Percentiles rank a stretch among this genome's conserved stretches.
Evolutionary conservation across 2,888 invertebrate genomes (phyloP).

Genomic region (Aspidapion aeneum): DNA sequence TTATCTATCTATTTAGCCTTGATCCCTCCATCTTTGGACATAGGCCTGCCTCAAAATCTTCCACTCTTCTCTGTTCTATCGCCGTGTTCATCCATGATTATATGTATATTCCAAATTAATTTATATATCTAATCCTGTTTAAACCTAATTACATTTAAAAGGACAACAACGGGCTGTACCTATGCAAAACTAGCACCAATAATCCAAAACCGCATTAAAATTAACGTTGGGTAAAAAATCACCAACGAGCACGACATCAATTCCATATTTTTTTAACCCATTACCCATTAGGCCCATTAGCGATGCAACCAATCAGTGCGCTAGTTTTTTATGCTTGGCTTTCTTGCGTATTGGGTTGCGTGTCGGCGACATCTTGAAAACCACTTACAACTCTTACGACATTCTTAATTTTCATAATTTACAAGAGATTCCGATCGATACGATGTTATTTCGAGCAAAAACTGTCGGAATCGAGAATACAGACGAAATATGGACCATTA

Average conservation of each 20-base stretch:
- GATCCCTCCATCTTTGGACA: no score
- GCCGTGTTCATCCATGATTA: no score
- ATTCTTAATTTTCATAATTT: constrained; percentile 24
- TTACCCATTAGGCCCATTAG: background rate
- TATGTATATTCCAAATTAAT: no score
- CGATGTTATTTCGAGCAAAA: background rate
- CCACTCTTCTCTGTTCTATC: no score
- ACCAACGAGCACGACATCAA: background rate
- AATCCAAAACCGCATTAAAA: no score
- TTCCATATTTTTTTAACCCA: background rate
- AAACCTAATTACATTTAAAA: no score
- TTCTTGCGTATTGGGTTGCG: background rate
- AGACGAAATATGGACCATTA: background rate
- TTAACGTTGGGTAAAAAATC: no score
- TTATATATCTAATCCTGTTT: no score
- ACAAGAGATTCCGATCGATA: constrained; percentile 14
- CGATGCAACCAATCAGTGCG: background rate
- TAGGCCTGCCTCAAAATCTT: no score
- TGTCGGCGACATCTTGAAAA: background rate
- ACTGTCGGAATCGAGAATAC: background rate
- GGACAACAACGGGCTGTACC: no score
- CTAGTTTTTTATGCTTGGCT: background rate
- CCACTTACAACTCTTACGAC: constrained; percentile 23
- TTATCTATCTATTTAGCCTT: no score
- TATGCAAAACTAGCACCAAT: no score